Base-by-base conservation (phyloP, 2,113 vertebrate species). In the Microcebus murinus region DNA sequence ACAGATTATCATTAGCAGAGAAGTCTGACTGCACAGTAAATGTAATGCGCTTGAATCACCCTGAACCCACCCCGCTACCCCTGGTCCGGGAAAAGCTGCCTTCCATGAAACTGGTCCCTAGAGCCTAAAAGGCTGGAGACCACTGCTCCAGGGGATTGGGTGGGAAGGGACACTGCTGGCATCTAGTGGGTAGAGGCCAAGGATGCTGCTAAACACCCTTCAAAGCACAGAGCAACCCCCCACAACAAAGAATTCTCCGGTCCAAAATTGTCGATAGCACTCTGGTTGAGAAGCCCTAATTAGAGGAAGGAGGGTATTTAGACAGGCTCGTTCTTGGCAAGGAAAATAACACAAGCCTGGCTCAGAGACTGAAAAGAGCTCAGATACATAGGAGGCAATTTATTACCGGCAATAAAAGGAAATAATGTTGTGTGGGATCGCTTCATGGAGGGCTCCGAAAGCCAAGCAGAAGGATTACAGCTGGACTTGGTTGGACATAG, bases 141-240 rank as follows among this genome's bases (percentile, higher is more conserved):
- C 18, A 8, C 55, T 57, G 55, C 20, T 21, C 55, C 20, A 21
- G 55, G 57, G 39, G 6, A 45, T 0, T 5, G 6, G 18, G 42
- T 3, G 1, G 39, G 8, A 6, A 59, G 12, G 2, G 11, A 0
- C 15, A 23, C 12, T 12, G 27, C 10, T 50, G 3, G 45, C 67
- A 63, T 17, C 21, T 48, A 67, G 29, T 79, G 52, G 18, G 9
- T 0, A 14, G n/a, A 82, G 61, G 36, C 65, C 57, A 31, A n/a
- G 21, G 15, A 71, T 73, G 31, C 77, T 74, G 6, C 42, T 63
- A 79, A 45, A 45, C 15, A 63, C 31, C 3, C 59, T 45, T 10
- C 11, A 85, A 71, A 71, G n/a, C 34, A 84, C 71, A 89, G 25
- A 12, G 21, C n/a, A 42, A 59, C 4, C 29, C 8, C 23, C 55